Conservation (phyloP, 2,888 invertebrate species). For the Macrosiphum euphorbiae region DNA sequence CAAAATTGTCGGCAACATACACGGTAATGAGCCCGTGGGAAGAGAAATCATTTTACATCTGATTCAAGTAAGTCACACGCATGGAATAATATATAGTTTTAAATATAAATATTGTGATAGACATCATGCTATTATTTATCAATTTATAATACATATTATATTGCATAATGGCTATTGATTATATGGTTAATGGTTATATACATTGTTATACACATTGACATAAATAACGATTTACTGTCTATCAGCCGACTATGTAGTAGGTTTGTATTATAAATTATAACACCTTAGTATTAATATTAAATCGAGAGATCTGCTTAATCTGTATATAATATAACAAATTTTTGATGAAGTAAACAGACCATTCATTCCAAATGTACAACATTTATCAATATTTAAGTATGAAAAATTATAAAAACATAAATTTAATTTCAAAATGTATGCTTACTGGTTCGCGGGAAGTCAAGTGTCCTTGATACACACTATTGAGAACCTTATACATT, state of each 20-base stretch:
- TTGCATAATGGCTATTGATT: not conserved
- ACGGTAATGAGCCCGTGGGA: slow-evolving; percentile 80
- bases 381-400: not conserved
- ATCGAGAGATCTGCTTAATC: too few species aligned
- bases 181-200: too few species aligned
- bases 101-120: not conserved
- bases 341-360: too few species aligned
- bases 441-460: not conserved
- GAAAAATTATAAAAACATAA: not conserved
- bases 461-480: not conserved
- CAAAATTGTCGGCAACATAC: slow-evolving; percentile 82
- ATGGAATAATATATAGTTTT: not conserved
- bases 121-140: not conserved
- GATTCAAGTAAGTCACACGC: slow-evolving; percentile 69
- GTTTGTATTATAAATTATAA: too few species aligned
- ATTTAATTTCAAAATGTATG: not conserved
- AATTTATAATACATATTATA: not conserved
- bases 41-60: slow-evolving; percentile 78
- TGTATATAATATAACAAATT: too few species aligned
- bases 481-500: not conserved
- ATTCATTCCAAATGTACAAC: not conserved
- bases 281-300: too few species aligned
- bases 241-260: too few species aligned
- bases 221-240: not conserved
- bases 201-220: not conserved